Percentiles rank a stretch among this genome's conserved stretches.
These are phyloP conservation scores for Aphaenogaster ashmeadi DNA, from an alignment of 1,140 invertebrate genomes.

Conservation along the genomic window DNA sequence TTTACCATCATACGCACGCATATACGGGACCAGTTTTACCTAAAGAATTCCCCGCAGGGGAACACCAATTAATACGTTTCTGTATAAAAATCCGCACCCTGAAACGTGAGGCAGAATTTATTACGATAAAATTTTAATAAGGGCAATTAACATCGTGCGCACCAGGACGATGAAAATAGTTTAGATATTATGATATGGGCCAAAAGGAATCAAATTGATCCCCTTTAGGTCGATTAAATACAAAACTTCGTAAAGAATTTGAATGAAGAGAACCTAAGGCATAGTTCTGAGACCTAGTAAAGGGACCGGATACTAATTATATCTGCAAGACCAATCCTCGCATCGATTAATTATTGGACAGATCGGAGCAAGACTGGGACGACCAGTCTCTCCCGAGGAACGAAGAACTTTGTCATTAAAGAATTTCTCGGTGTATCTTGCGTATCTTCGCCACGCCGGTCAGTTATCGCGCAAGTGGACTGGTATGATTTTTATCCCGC, in stretches of 20 bases:
- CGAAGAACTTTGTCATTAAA: constrained; percentile 58
- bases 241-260: constrained; percentile 39
- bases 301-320: constrained; percentile 40
- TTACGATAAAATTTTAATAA: constrained; percentile 33
- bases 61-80: constrained; percentile 36
- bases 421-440: constrained; percentile 59
- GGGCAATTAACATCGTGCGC: constrained; percentile 33
- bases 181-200: neutral
- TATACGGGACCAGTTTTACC: constrained; percentile 37
- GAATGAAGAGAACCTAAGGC: neutral
- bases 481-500: constrained; percentile 68
- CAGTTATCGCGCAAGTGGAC: constrained; percentile 65
- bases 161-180: constrained; percentile 11
- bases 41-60: neutral
- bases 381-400: constrained; percentile 38
- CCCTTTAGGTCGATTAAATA: constrained; percentile 5
- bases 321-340: constrained; percentile 67
- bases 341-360: constrained; percentile 66
- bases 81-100: constrained; percentile 21
- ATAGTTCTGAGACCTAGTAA: neutral
- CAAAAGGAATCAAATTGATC: neutral
- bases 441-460: constrained; percentile 24
- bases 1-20: neutral
- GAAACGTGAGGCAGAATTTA: constrained; percentile 40
- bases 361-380: constrained; percentile 53